phyloP scores from a whole-genome alignment of 2,888 invertebrate genomes.

The Lamproptera curius region DNA sequence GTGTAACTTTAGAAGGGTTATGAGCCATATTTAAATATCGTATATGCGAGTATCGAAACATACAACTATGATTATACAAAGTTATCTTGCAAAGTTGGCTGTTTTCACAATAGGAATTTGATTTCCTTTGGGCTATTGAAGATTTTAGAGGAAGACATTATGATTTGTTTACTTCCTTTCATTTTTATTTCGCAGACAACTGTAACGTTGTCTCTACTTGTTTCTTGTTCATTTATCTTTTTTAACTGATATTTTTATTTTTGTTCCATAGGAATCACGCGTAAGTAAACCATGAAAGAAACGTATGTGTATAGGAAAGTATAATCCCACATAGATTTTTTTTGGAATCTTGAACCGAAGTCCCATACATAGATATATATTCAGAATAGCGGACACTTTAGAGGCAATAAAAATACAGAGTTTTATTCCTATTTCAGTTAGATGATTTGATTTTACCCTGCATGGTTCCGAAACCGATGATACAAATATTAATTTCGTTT shows the following conservation, averaged over 20 bases:
- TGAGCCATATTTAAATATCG: too few relatives aligned
- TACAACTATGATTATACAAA: too few relatives aligned
- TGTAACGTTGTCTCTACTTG: too few relatives aligned
- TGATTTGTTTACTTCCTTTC: too few relatives aligned
- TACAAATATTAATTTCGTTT: constrained; percentile 14
- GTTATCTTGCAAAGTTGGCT: too few relatives aligned
- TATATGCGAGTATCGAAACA: too few relatives aligned
- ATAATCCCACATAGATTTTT: constrained; percentile 59
- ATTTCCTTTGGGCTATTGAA: too few relatives aligned
- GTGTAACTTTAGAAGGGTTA: too few relatives aligned
- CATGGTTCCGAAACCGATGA: constrained; percentile 38
- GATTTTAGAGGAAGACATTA: too few relatives aligned
- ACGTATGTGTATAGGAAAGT: constrained; percentile 56
- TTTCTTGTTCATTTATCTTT: constrained; percentile 28
- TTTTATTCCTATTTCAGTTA: constrained; percentile 16
- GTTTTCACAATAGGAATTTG: too few relatives aligned
- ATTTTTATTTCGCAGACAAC: too few relatives aligned
- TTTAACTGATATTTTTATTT: constrained; percentile 63
- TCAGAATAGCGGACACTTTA: constrained; percentile 17
- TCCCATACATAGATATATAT: constrained; percentile 26
- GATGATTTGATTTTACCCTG: constrained; percentile 46
- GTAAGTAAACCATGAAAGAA: constrained; percentile 61
- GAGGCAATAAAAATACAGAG: constrained; percentile 12
- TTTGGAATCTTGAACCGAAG: constrained; percentile 30
- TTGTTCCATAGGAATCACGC: constrained; percentile 78